Conservation (phyloP, 2,113 vertebrate species). For the Cyprinus carpio region DNA sequence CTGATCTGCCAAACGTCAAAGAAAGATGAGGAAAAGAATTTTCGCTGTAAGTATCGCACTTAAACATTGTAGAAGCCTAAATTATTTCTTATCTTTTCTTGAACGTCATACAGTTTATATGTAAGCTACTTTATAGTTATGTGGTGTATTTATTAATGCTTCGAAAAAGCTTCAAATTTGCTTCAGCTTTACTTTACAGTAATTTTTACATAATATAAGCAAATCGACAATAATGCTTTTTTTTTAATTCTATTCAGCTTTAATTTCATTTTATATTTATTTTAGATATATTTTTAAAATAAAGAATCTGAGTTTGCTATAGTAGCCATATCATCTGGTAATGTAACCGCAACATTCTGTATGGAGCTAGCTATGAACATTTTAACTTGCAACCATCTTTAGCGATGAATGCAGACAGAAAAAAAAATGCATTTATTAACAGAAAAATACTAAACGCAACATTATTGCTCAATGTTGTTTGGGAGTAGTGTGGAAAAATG, state of each 20-base stretch:
- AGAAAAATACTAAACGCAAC: not conserved
- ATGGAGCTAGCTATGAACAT: not conserved
- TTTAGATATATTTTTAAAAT: too few species aligned
- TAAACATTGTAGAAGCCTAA: not conserved
- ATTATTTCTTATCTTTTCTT: not conserved
- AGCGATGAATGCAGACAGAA: not conserved
- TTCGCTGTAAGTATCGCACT: slow-evolving; percentile 69
- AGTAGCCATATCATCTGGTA: not conserved
- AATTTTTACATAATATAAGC: not conserved
- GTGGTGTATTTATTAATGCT: not conserved
- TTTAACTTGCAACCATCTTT: not conserved
- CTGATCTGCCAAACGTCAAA: slow-evolving; percentile 22
- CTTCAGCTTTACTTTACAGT: not conserved
- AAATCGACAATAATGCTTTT: not conserved
- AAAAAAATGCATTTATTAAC: not conserved
- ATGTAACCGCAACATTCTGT: not conserved
- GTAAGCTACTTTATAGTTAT: not conserved
- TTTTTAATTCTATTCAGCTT: too few species aligned
- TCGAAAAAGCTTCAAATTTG: not conserved
- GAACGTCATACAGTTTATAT: not conserved
- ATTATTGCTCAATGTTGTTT: not conserved
- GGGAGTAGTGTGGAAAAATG: not conserved
- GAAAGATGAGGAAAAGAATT: slow-evolving; percentile 32
- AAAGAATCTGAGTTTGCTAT: not conserved
- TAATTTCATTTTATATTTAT: too few species aligned